Conservation (phyloP, 2,797 vertebrate genomes). For the Leptatherina wallacei region DNA sequence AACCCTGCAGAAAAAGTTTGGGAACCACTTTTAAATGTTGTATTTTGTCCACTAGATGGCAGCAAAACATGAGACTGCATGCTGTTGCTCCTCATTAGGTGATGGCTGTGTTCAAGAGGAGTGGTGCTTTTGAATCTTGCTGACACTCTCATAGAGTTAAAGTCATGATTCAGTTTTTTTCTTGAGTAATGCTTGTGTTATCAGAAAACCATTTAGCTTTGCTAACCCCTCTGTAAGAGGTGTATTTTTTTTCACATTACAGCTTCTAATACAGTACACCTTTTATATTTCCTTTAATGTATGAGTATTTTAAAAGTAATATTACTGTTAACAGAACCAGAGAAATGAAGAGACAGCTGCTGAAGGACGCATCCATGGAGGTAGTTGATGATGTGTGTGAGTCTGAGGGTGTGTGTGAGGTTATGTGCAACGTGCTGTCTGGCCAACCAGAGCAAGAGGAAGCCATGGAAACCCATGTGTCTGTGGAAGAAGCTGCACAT, state of each 20-base stretch:
- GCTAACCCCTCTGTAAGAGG: background rate
- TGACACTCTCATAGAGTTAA: background rate
- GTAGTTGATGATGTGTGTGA: constrained; percentile 58
- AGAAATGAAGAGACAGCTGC: constrained; percentile 51
- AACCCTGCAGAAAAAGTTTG: too few relatives aligned
- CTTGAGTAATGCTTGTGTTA: background rate
- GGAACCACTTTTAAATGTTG: too few relatives aligned
- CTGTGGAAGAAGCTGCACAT: constrained; percentile 36
- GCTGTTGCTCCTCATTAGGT: background rate
- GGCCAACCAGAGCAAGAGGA: constrained; percentile 63
- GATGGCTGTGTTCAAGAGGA: background rate
- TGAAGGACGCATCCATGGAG: constrained; percentile 68
- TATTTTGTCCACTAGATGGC: constrained; percentile 60
- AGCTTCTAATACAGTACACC: background rate
- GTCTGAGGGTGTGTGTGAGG: constrained; percentile 65
- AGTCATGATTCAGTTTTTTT: background rate
- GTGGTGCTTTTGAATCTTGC: background rate
- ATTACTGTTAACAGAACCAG: constrained; percentile 49
- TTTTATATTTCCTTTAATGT: background rate
- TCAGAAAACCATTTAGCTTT: background rate
- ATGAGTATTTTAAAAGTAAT: background rate
- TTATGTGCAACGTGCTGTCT: constrained; percentile 46
- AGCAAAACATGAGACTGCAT: constrained; percentile 26
- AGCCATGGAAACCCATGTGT: constrained; percentile 76
- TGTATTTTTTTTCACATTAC: background rate